Base-by-base conservation (phyloP, 2,113 vertebrate genomes). In the Phoxinus phoxinus region DNA sequence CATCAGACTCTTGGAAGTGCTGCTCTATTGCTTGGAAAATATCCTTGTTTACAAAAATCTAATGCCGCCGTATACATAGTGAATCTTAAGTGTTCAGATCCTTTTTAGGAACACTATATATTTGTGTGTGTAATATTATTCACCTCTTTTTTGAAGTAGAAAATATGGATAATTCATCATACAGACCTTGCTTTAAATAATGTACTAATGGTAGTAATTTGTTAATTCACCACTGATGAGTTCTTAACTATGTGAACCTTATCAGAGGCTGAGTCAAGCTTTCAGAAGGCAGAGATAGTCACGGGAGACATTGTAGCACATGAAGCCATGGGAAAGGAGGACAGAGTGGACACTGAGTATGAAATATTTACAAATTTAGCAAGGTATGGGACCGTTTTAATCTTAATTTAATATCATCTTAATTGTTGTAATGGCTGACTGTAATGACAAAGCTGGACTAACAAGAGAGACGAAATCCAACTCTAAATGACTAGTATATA, bases 1-100 rank as follows among this genome's bases (percentile, higher is more conserved):
- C 90, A 93, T 83, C 90, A 88, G 48, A 93, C 91, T 27, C 46
- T 91, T 84, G 94, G 92, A 84, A 93, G 89, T 77, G 90, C 94
- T 58, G 69, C 91, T 10, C 56, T 81, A 30, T 27, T 67, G 41
- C 48, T 65, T 23, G 80, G 30, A 17, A 56, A 81, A 48, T 85
- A 81, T 67, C 84, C 17, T 41, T 85, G 10, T 30, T 51, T 30
- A 53, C 48, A 46, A 74, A 25, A 41, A 46, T 46, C 37, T 3
- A 44, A 73, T 73, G 23, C n/a, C 41, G 1, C 46, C 12, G 4
- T 73, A 46, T 73, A 46, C 23, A 25, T 73, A 73, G 46, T 19
- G 23, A 25, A 48, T 75, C n/a, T 75, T 35, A 35, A 35, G 17
- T 69, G 65, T 35, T 69, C 30, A 69, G 21, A 69, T 69, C 7